Evolutionary conservation across 2,888 invertebrate genomes (phyloP).

Genomic region (Lymantria dispar): DNA sequence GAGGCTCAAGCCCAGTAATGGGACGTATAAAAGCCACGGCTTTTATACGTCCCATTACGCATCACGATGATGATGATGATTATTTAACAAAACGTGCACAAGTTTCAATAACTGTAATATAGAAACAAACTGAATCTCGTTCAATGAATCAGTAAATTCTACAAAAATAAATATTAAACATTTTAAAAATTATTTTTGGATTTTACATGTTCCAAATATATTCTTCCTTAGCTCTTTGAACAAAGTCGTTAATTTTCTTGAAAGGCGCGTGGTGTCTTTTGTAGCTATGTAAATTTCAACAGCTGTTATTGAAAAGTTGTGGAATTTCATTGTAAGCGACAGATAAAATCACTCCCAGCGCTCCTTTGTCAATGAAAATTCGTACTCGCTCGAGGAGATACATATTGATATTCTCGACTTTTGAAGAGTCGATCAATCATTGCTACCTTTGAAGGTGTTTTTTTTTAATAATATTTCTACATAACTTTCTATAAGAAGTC

Average conservation of each 20-base stretch:
- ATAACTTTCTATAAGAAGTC: too few relatives aligned
- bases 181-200: neutral
- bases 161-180: neutral
- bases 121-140: too few relatives aligned
- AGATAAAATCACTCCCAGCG: constrained; percentile 21
- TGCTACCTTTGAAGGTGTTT: constrained; percentile 9
- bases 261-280: constrained; percentile 6
- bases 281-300: constrained; percentile 14
- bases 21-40: too few relatives aligned
- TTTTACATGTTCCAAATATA: neutral
- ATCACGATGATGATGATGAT: too few relatives aligned
- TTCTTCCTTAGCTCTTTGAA: neutral
- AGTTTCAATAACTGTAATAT: too few relatives aligned
- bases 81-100: too few relatives aligned
- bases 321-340: constrained; percentile 24
- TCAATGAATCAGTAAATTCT: too few relatives aligned
- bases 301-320: constrained; percentile 6
- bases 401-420: constrained; percentile 34
- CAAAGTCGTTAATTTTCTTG: neutral
- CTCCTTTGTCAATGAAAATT: constrained; percentile 23
- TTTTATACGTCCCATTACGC: too few relatives aligned
- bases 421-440: constrained; percentile 22
- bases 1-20: too few relatives aligned
- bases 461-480: neutral
- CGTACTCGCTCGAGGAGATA: constrained; percentile 29